Conservation (phyloP, 2,888 invertebrate species). For the Hyposoter dolosus region DNA sequence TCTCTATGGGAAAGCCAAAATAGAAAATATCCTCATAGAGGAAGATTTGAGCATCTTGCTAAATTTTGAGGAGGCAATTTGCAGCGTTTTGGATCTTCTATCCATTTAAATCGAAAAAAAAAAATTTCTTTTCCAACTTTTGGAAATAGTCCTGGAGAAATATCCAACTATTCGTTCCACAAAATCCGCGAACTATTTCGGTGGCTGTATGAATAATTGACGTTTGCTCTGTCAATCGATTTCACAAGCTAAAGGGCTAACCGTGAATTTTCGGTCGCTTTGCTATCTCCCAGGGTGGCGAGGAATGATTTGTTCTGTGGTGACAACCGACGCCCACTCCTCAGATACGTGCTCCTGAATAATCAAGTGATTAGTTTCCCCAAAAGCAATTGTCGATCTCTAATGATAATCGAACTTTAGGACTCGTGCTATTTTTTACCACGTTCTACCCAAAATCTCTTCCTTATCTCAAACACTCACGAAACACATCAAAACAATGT, state of each 20-base stretch:
- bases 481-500: not conserved
- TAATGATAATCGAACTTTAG: constrained; percentile 63
- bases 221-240: not conserved
- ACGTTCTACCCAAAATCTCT: not conserved
- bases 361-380: constrained; percentile 57
- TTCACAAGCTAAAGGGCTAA: constrained; percentile 1
- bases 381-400: constrained; percentile 50
- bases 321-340: constrained; percentile 26
- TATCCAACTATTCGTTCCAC: not conserved
- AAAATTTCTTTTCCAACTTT: not conserved
- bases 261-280: not conserved
- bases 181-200: not conserved
- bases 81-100: too few relatives aligned
- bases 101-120: not conserved
- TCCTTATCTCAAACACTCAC: not conserved
- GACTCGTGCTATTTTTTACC: constrained; percentile 68
- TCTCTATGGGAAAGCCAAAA: too few relatives aligned
- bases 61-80: too few relatives aligned
- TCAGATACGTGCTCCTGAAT: constrained; percentile 61
- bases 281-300: constrained; percentile 4
- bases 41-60: too few relatives aligned
- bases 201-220: constrained; percentile 4
- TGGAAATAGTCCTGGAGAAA: too few relatives aligned
- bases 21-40: too few relatives aligned
- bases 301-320: constrained; percentile 7